Evolutionary conservation across 2,113 vertebrate genomes (phyloP).

Genomic region (Phainopepla nitens): DNA sequence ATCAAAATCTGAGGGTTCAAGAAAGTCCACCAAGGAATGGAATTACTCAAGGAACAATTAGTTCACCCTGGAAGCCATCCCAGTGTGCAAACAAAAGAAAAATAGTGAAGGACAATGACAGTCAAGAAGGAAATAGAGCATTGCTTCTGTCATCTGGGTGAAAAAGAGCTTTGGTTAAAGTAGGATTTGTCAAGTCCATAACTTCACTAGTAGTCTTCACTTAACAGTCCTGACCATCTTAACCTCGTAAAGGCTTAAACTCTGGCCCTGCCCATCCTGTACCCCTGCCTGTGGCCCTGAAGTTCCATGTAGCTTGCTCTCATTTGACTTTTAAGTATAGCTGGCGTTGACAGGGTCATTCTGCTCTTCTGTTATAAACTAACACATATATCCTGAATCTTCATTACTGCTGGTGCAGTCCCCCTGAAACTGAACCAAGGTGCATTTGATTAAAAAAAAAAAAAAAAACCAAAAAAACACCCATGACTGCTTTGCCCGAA

Average conservation of each 20-base stretch:
- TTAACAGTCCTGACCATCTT: not conserved
- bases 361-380: not conserved
- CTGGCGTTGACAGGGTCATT: not conserved
- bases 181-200: not conserved
- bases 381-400: not conserved
- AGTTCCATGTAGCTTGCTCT: not conserved
- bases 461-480: not conserved
- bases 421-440: not conserved
- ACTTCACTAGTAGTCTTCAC: not conserved
- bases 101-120: not conserved
- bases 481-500: not conserved
- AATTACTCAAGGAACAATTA: not conserved
- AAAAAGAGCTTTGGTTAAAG: not conserved
- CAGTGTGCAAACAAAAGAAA: not conserved
- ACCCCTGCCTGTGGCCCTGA: not conserved
- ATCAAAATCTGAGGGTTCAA: not conserved
- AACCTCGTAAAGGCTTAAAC: not conserved
- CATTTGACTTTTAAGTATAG: not conserved
- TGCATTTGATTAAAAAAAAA: fast-evolving
- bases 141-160: not conserved
- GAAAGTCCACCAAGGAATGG: not conserved
- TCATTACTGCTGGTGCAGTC: not conserved
- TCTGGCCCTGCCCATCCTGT: not conserved
- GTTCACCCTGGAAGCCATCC: not conserved
- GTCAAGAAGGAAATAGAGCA: not conserved